Evolutionary conservation across 1,140 invertebrate genomes (phyloP), one percentile per base, ranked within the genome.

Genomic region (Plectrocnemia conspersa): DNA sequence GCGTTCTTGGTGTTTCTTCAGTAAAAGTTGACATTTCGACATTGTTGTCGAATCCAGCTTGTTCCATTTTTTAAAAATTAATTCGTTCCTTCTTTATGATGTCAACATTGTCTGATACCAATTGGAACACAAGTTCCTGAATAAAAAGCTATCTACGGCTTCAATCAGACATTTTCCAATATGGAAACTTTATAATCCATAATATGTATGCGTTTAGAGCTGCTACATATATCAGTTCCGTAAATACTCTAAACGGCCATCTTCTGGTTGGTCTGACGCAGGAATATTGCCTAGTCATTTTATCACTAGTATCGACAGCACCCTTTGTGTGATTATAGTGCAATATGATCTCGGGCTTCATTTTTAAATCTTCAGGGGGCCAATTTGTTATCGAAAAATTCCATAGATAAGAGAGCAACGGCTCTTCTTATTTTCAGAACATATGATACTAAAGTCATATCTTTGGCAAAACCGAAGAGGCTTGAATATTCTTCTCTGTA

Each of bases 291-390:
- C 46, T 57, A 49, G 49, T 61, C 56, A 69, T 62, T 58, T 68
- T 57, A 53, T 71, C 67, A 7, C 69, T 54, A 19, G 47, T 63
- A 48, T 70, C 71, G 0, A 71, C 68, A 16, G 63, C 66, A 10
- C 64, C 64, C 62, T 73, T 73, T n/a, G 65, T 67, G 11, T 7
- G 29, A 59, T 73, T 66, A 25, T 65, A 70, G 40, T 58, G 42
- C 1, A 45, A 40, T 45, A 66, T 59, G 36, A 67, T 64, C 32
- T 52, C 15, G 13, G 32, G 42, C 49, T 45, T 46, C 2, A 27
- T 29, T 25, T 24, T 52, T 2, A 29, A 49, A 9, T 54, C 38
- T 13, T 9, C n/a, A 41, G n/a, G 10, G n/a, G 9, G 50, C 44
- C 44, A 59, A 47, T 48, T 52, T 29, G 9, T 15, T 40, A 40